Conservation (phyloP, 2,888 invertebrate species). For the Eristalis pertinax region DNA sequence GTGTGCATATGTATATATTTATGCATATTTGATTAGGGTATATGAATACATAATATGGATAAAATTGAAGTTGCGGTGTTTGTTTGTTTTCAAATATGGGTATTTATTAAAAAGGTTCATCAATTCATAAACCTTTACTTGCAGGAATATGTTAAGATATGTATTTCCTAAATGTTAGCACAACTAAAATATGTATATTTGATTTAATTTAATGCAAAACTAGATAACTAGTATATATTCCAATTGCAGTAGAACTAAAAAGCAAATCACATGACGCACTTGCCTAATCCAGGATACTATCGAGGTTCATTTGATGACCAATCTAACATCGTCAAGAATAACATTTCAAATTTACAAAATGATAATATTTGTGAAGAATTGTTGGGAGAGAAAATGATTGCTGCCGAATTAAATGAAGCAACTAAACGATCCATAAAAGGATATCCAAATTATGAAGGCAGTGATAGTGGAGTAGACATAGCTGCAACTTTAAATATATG, state of each 20-base stretch:
- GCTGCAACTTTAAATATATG: constrained; percentile 80
- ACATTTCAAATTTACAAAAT: constrained; percentile 13
- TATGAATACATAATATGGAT: no score
- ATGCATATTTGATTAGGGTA: no score
- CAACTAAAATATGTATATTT: no score
- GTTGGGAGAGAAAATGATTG: constrained; percentile 76
- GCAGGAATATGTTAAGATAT: no score
- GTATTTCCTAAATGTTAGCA: no score
- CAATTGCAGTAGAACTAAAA: not conserved
- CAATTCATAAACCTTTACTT: no score
- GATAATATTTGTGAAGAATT: constrained; percentile 75
- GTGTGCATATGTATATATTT: no score
- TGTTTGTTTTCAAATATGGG: no score
- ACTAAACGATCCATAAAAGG: constrained; percentile 32
- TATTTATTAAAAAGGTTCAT: no score
- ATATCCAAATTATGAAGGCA: constrained; percentile 83
- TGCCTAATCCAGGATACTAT: not conserved
- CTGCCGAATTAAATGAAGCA: constrained; percentile 76
- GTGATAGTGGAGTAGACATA: constrained; percentile 91
- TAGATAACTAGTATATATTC: not conserved
- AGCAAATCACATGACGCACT: not conserved
- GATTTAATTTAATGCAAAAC: no score
- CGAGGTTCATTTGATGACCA: not conserved
- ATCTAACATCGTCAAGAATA: not conserved
- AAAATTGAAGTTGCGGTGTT: no score